Base-by-base conservation (phyloP, 2,113 vertebrate genomes). In the Smithornis capensis region DNA sequence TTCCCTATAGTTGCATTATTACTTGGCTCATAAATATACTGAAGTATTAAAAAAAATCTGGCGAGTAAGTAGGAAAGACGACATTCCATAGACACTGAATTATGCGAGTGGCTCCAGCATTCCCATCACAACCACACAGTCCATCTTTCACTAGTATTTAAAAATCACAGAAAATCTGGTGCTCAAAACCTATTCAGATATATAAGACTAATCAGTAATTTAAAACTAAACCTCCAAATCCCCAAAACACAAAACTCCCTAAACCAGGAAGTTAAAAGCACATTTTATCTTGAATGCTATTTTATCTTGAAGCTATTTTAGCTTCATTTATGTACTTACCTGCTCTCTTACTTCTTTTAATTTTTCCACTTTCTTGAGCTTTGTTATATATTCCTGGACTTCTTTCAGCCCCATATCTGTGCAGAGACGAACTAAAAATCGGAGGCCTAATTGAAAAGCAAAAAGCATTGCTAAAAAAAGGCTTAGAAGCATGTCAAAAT, bases 361-460 rank as follows among this genome's bases (percentile, higher is more conserved):
- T 98, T 99, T 99, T 98, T 99, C 99, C 76, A 98, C 96, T 96
- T 99, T 99, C 98, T 99, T 99, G 81, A 99, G 98, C 95, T 98
- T 99, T 91, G 98, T 98, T 89, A 97, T 96, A 82, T 99, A 99
- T 53, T 99, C 99, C 93, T 99, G 99, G 67, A 99, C 98, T 96
- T 99, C 99, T 80, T 99, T 99, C 96, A 99, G 92, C 14, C 98
- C 99, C 98, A 99, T 99, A 96, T 99, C 99, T 80, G 99, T 99
- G 96, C 98, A 99, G 70, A 99, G 98, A 87, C 98, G 98, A 95
- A 99, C 99, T 96, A 99, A 97, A 97, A 99, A 99, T 28, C 98
- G 98, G 44, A 99, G 98, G 96, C 99, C 99, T 97, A 95, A 84
- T 95, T 63, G 89, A 70, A 90, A 93, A 92, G 57, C 73, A 94